Percentiles rank a stretch among this genome's conserved stretches.
Evolutionary conservation across 2,113 vertebrate genomes (phyloP).

Genomic region (Plotosus lineatus): DNA sequence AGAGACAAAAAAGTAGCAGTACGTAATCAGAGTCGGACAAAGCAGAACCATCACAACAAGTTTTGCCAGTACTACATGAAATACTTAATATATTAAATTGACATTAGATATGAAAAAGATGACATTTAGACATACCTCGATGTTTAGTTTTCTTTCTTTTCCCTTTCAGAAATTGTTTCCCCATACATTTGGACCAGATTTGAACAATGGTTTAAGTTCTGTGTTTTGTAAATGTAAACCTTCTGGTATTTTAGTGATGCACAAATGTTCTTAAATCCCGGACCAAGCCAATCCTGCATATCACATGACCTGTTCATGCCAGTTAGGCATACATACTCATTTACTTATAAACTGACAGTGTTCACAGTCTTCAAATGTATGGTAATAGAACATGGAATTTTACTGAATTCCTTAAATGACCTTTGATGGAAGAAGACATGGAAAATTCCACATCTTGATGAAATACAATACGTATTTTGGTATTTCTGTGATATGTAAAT

Average conservation of each 20-base stretch:
- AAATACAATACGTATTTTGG: not conserved
- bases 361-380: constrained; percentile 7
- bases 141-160: not conserved
- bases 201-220: not conserved
- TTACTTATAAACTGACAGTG: not conserved
- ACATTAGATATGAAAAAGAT: not conserved
- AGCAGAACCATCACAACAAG: no score
- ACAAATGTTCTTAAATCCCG: not conserved
- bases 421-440: not conserved
- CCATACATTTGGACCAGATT: not conserved
- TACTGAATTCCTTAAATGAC: not conserved
- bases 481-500: not conserved
- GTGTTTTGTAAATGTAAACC: not conserved
- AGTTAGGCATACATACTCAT: not conserved
- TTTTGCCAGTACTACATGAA: not conserved
- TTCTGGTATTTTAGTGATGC: not conserved
- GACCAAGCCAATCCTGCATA: constrained; percentile 4
- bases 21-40: not conserved
- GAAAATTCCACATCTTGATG: not conserved
- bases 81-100: not conserved
- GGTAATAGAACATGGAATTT: not conserved
- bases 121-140: constrained; percentile 25
- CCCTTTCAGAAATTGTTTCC: not conserved
- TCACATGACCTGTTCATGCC: not conserved
- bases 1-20: not conserved